A percentile compares a stretch with the other conserved stretches of the same genome.
Conservation (phyloP, 2,888 invertebrate genomes). For the Congeria kusceri region DNA sequence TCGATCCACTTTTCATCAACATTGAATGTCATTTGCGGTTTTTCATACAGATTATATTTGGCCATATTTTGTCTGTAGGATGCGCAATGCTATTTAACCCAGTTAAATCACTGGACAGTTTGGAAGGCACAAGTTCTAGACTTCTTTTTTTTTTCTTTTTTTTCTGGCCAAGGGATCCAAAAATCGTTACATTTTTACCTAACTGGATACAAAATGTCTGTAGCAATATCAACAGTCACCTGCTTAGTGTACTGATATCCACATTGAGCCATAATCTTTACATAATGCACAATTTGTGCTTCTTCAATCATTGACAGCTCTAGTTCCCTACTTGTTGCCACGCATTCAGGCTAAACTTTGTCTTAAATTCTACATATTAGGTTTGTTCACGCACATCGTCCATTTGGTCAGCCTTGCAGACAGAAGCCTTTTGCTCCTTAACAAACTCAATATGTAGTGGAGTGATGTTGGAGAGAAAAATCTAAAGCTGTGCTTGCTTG, state of each 20-base stretch:
- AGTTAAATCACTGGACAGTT: too few relatives aligned
- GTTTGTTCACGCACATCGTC: neutral
- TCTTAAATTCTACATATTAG: neutral
- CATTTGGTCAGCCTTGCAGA: slow-evolving; percentile 4
- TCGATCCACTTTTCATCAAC: neutral
- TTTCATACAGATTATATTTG: neutral
- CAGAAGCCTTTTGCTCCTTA: neutral
- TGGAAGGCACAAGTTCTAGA: too few relatives aligned
- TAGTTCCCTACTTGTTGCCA: neutral
- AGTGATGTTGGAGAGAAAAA: neutral
- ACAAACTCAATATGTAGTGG: neutral
- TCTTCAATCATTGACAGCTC: neutral
- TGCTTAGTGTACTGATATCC: slow-evolving; percentile 11
- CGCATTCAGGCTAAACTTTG: neutral
- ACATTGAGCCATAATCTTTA: slow-evolving; percentile 7
- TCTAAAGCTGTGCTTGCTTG: neutral
- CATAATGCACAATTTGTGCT: slow-evolving; percentile 12
- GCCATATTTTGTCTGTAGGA: too few relatives aligned
- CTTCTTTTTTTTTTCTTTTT: slow-evolving; percentile 3
- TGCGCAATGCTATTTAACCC: too few relatives aligned
- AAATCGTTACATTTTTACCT: neutral
- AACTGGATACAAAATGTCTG: neutral
- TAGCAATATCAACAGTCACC: neutral
- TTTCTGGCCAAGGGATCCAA: slow-evolving; percentile 12
- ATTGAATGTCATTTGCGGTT: neutral